phyloP scores from a whole-genome alignment of 35 echinoderm and acorn worm genomes.

The Apostichopus japonicus region DNA sequence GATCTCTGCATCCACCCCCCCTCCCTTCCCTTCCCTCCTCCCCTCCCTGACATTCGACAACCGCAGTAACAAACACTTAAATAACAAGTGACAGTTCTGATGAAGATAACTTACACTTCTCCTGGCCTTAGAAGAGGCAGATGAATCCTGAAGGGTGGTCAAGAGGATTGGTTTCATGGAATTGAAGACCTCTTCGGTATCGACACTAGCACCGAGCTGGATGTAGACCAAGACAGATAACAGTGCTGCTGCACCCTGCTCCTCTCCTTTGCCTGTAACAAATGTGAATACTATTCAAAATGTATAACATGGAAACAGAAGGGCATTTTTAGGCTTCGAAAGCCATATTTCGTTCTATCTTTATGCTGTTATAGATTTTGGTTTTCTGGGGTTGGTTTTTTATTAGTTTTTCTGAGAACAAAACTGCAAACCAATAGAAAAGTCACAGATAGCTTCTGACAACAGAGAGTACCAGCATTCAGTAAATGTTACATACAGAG shows the following conservation, averaged over 20 bases:
- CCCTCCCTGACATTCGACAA: neutral
- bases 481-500: neutral
- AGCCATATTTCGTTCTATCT: too few species aligned
- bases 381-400: neutral
- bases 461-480: too few species aligned
- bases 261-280: slow-evolving; percentile 90
- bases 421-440: too few species aligned
- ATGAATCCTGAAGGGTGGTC: slow-evolving; percentile 75
- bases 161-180: slow-evolving; percentile 64
- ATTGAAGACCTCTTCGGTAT: slow-evolving; percentile 81
- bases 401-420: too few species aligned
- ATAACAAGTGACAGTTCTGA: neutral
- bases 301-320: too few species aligned
- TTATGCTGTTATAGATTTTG: neutral
- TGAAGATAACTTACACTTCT: slow-evolving; percentile 72
- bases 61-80: neutral
- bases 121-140: slow-evolving; percentile 80
- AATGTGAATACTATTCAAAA: neutral
- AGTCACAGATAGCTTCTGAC: too few species aligned
- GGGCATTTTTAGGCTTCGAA: too few species aligned
- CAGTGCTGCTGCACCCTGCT: slow-evolving; percentile 87
- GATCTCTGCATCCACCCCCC: neutral
- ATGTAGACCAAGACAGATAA: slow-evolving; percentile 71
- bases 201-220: slow-evolving; percentile 81
- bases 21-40: neutral